Evolutionary conservation across 2,888 invertebrate genomes (phyloP), one percentile per base, ranked within the genome.

Genomic region (Lithophane socia): DNA sequence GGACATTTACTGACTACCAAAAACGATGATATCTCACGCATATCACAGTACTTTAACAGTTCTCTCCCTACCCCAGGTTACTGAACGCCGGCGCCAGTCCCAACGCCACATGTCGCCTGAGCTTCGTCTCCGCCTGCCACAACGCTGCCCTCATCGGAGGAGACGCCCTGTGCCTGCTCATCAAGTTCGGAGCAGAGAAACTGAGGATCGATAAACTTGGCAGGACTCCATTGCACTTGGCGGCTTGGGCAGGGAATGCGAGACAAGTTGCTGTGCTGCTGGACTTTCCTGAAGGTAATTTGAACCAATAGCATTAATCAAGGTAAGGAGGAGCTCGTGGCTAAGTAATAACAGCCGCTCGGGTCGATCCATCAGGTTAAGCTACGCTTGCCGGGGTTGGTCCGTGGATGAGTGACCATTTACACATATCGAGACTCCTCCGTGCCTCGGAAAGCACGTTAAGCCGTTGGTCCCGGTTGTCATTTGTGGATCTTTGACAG

Each of bases 81-180:
- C 89, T 97, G 1, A 93, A 95, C 71, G 91, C 93, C 1, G 97
- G 97, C 0, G 97, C 97, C 0, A 96, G 94, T 75, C 94, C 95
- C 0, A 96, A 97, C 82, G 96, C 97, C 13, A 97, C 96, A 64
- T 97, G 97, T 76, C 94, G 96, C 0, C 79, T 94, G 10, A 94
- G 92, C 70, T 88, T 94, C 21, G 93, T 97, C 2, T 96, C 97
- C 2, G 96, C 97, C 0, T 94, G 96, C 79, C 97, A 97, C 86
- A 71, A 93, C 24, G 97, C 97, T 0, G 97, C 97, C 0, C 82
- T 96, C 5, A 81, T 75, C 0, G 97, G 96, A 0, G 93, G 93
- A 0, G 94, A 95, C 21, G 92, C 97, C 10, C 88, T 97, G 2
- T 84, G 90, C 0, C 87, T 95, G 2, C 94, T 97, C 61, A 85